Base-by-base conservation (phyloP, 2,888 invertebrate species). In the Esperia sulphurella region DNA sequence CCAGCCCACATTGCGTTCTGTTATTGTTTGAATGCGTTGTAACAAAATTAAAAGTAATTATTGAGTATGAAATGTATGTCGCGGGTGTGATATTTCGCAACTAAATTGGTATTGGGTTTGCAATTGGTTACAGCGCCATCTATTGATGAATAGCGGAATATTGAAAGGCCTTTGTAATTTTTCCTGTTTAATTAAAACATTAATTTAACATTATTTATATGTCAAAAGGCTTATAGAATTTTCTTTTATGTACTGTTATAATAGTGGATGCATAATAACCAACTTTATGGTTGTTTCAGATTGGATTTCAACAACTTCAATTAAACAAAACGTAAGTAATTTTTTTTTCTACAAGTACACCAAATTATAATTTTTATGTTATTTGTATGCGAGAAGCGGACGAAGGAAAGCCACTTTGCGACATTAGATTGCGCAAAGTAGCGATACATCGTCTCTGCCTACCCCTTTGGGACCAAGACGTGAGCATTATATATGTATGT, bases 1-100 rank as follows among this genome's bases (percentile, higher is more conserved):
- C 62, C 72, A 58, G 54, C 78, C 76, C 71, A 78, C 78, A 72
- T 31, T 46, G 58, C 57, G 65, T 68, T 64, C n/a, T 65, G 63
- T 61, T 62, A 68, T 69, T 71, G 64, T 71, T 71, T 69, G 65
- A 62, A 67, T 70, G 9, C 39, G n/a, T 41, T n/a, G 13, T 5
- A 7, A 1, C 4, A 8, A 30, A 41, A 13, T 29, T 45, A 45
- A 7, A 39, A 6, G 3, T 29, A 35, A 35, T 35, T 38, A 40
- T 37, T 45, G n/a, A n/a, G n/a, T n/a, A n/a, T n/a, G 35, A 9
- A 12, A n/a, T 21, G 21, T 3, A 21, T 21, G 21, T 21, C 5
- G 50, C 49, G 51, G n/a, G n/a, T 53, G 64, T 53, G 58, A 63
- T 60, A 62, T 59, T 63, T 51, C 56, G 52, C 51, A 59, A 59